Conservation (phyloP, 2,797 vertebrate species). For the Acrossocheilus wenchowensis region DNA sequence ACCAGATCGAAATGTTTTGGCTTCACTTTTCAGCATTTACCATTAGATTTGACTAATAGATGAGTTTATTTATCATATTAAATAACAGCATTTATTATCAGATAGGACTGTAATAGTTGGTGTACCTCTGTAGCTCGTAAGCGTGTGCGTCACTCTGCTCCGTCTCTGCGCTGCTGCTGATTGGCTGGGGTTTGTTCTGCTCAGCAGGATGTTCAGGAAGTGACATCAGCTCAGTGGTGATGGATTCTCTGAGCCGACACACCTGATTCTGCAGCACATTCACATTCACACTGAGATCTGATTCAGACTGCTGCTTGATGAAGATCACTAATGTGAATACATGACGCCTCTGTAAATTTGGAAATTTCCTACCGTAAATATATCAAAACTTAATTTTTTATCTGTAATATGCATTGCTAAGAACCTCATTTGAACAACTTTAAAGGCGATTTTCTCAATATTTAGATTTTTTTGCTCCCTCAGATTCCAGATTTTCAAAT, state of each 20-base stretch:
- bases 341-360: background rate
- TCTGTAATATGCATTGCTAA: too few species aligned
- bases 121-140: conserved; percentile 72
- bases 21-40: too few species aligned
- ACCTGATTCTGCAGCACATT: conserved; percentile 60
- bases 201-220: conserved; percentile 63
- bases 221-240: conserved; percentile 55
- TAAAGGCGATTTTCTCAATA: too few species aligned
- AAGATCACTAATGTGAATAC: background rate
- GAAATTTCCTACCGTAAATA: too few species aligned
- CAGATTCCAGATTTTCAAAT: too few species aligned
- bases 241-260: conserved; percentile 64
- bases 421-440: too few species aligned
- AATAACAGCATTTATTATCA: background rate
- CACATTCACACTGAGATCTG: background rate
- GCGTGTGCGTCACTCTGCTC: conserved; percentile 51
- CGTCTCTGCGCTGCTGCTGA: conserved; percentile 50
- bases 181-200: conserved; percentile 53
- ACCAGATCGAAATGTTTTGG: too few species aligned
- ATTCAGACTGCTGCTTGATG: background rate
- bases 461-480: too few species aligned
- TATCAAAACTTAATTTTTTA: too few species aligned
- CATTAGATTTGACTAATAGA: too few species aligned
- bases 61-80: too few species aligned
- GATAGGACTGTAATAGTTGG: background rate